phyloP scores from a whole-genome alignment of 2,797 vertebrate species.

The Tinamus major region DNA sequence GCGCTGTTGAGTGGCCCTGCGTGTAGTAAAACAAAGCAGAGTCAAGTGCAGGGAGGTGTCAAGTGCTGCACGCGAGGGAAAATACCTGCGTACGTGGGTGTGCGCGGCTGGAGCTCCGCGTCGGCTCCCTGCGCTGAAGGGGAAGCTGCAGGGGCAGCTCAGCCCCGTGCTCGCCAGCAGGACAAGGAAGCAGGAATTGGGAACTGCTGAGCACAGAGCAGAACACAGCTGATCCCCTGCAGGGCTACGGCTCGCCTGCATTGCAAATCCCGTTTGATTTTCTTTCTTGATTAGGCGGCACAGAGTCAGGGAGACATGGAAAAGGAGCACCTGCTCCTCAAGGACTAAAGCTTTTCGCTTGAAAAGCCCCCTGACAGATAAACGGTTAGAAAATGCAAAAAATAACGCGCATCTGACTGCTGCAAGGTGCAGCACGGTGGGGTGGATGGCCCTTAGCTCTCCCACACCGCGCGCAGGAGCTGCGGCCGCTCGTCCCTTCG shows the following conservation, averaged over 20 bases:
- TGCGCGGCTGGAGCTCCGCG: not conserved
- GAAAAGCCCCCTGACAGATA: not conserved
- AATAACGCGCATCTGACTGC: no score
- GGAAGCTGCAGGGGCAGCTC: not conserved
- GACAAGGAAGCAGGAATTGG: not conserved
- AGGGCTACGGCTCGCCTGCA: not conserved
- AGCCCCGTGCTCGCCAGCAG: not conserved
- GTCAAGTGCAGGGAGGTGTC: not conserved
- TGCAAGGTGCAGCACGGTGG: no score
- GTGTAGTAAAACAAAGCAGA: not conserved
- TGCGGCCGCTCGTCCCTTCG: no score
- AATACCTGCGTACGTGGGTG: not conserved
- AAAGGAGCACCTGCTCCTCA: not conserved
- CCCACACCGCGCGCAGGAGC: no score
- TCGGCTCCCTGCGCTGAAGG: not conserved
- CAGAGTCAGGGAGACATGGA: not conserved
- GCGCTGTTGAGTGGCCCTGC: not conserved
- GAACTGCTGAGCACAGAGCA: not conserved
- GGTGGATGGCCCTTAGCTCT: no score
- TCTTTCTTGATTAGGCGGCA: no score
- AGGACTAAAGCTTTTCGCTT: not conserved
- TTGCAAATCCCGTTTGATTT: no score
- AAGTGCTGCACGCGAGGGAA: not conserved
- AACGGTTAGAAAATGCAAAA: no score
- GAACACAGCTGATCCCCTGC: not conserved